These are phyloP conservation scores for Meloidogyne chitwoodi DNA, from an alignment of 1,140 invertebrate genomes.

Conservation along the genomic window DNA sequence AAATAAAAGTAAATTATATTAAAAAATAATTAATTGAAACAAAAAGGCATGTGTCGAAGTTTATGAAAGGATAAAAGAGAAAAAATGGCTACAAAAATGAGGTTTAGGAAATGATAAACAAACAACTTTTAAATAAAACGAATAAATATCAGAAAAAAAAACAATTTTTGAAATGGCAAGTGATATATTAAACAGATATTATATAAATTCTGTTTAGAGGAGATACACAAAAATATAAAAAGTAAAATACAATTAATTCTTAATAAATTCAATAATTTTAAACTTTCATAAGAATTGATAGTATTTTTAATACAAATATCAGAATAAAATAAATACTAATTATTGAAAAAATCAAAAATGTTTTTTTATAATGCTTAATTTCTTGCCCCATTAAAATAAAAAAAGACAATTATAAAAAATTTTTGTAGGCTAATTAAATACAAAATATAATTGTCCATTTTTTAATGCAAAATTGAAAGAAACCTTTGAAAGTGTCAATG, in stretches of 20 bases:
- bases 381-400: no score
- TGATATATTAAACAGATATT: not conserved
- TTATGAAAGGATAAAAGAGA: not conserved
- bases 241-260: not conserved
- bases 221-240: not conserved
- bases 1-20: no score
- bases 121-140: no score
- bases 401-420: no score
- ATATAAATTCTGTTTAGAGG: not conserved
- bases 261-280: not conserved
- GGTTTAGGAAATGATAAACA: not conserved
- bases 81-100: not conserved
- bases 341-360: no score
- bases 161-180: not conserved
- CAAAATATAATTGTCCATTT: no score
- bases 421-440: no score
- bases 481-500: no score
- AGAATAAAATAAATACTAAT: no score
- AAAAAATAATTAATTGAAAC: not conserved
- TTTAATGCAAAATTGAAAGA: no score
- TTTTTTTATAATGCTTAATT: no score
- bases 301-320: no score
- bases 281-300: not conserved
- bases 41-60: not conserved
- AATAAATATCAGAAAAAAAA: not conserved